phyloP scores from a whole-genome alignment of 2,888 invertebrate species.

The Microchrysa polita region DNA sequence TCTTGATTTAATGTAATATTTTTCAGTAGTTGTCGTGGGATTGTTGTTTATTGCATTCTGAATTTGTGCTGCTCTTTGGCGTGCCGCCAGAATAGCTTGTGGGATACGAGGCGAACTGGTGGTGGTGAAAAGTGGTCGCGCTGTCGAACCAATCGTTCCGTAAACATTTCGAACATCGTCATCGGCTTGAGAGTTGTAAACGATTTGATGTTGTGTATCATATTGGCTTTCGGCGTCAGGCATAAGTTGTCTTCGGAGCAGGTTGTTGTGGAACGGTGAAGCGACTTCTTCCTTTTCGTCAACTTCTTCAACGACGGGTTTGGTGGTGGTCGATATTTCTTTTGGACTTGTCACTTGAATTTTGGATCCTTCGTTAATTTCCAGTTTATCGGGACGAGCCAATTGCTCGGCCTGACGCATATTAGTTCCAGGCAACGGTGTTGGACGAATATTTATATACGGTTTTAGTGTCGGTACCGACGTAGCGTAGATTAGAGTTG shows the following conservation, averaged over 20 bases:
- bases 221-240: constrained; percentile 68
- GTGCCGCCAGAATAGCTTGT: constrained; percentile 66
- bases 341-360: constrained; percentile 47
- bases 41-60: constrained; percentile 48
- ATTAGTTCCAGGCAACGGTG: constrained; percentile 49
- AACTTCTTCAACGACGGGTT: constrained; percentile 68
- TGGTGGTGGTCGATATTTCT: constrained; percentile 57
- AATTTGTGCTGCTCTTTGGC: constrained; percentile 63
- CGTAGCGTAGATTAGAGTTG: constrained; percentile 55
- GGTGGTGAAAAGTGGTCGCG: constrained; percentile 75
- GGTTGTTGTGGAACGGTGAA: constrained; percentile 67
- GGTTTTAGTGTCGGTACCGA: constrained; percentile 54
- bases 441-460: constrained; percentile 53
- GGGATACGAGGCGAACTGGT: constrained; percentile 69
- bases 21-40: constrained; percentile 56
- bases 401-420: constrained; percentile 48
- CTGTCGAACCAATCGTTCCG: constrained; percentile 72
- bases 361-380: constrained; percentile 52
- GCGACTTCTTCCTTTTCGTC: constrained; percentile 64
- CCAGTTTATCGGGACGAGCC: constrained; percentile 52
- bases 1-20: constrained; percentile 59
- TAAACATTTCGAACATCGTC: constrained; percentile 77
- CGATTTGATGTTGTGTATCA: constrained; percentile 66
- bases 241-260: constrained; percentile 71
- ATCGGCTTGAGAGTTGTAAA: constrained; percentile 69